Evolutionary conservation across 2,113 vertebrate species (phyloP), one percentile per base, ranked within the genome.

Genomic region (Nerophis lumbriciformis): DNA sequence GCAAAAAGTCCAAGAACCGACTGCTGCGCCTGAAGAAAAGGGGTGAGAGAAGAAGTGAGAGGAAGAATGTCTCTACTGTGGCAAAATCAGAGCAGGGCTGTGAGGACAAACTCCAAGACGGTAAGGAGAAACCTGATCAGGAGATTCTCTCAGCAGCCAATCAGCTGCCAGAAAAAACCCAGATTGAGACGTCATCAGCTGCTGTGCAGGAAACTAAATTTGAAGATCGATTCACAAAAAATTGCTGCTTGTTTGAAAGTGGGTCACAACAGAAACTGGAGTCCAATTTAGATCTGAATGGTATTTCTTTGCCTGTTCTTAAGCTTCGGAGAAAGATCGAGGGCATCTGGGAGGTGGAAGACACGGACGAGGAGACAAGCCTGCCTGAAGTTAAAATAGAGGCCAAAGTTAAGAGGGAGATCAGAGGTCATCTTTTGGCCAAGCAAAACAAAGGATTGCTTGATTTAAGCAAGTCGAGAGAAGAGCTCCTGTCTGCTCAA

Each of bases 311-410:
- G n/a, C 89, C 88, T 5, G 69, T 83, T n/a, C 77, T 92, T 15
- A 86, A 83, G 59, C 73, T 92, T 1, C 80, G 88, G 14, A 83
- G 89, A 58, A 90, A 83, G 73, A 50, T 47, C 0, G 82, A 90
- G 45, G 88, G 87, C 48, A 87, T 86, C 36, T 90, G 90, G 90
- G 88, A 88, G 50, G 88, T 91, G 65, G 86, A 90, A 3, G 76
- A 78, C 51, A 75, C 78, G 28, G 58, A 75, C 66, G 81, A 75
- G 28, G 67, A 71, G 38, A 58, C 69, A 14, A 11, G 57, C 1
- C 68, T 68, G 21, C 19, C 67, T 0, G 63, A 75, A 1, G 4
- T 65, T 2, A 81, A 77, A 51, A 28, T 52, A 6, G 80, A 84
- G 52, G 42, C 63, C 6, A 50, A 19, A 6, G 38, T 72, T 6